phyloP scores from a whole-genome alignment of 1,140 invertebrate species.

The Octopus sinensis region DNA sequence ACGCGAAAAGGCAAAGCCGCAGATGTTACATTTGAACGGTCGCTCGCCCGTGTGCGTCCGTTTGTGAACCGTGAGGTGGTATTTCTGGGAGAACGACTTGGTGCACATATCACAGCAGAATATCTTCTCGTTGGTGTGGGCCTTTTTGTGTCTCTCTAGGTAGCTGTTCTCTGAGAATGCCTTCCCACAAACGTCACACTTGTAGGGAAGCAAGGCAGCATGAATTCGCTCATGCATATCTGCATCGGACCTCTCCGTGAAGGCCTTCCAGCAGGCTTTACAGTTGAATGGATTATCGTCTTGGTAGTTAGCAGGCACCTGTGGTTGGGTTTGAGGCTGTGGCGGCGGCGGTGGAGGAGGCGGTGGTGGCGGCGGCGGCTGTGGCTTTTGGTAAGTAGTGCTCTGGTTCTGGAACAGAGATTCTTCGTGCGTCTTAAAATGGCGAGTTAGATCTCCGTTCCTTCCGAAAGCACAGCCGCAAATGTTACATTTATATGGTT shows the following conservation, averaged over 20 bases:
- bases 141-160: slow-evolving; percentile 42
- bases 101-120: background rate
- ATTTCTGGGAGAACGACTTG: background rate
- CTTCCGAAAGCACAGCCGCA: slow-evolving; percentile 24
- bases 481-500: slow-evolving; percentile 21
- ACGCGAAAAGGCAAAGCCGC: slow-evolving; percentile 81
- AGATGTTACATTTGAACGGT: slow-evolving; percentile 82
- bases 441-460: slow-evolving; percentile 32
- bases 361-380: background rate
- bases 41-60: slow-evolving; percentile 56
- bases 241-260: slow-evolving; percentile 55
- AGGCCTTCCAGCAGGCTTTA: slow-evolving; percentile 79
- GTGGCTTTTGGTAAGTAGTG: background rate
- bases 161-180: slow-evolving; percentile 58
- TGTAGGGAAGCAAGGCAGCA: slow-evolving; percentile 84
- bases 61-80: background rate
- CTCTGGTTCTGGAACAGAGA: background rate
- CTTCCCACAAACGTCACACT: slow-evolving; percentile 81
- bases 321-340: background rate
- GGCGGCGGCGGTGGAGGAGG: slow-evolving; percentile 9
- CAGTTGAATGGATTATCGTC: slow-evolving; percentile 65
- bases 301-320: background rate
- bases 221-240: slow-evolving; percentile 59
- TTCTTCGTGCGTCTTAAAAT: slow-evolving; percentile 34
- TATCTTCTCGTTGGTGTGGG: background rate